phyloP scores from a whole-genome alignment of 37 sponge, comb jelly and placozoan genomes.

The Trichoplax adhaerens region DNA sequence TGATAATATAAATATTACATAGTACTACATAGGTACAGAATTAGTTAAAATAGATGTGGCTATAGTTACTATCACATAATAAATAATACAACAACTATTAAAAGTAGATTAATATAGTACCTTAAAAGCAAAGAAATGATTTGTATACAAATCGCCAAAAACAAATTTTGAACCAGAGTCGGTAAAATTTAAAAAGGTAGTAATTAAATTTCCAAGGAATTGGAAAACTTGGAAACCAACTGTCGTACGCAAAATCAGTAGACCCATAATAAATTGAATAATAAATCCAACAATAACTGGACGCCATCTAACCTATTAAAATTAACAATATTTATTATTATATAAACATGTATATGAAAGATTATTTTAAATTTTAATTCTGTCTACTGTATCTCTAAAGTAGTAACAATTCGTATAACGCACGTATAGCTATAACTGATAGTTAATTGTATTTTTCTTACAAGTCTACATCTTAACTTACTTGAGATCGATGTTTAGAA shows the following conservation, averaged over 20 bases:
- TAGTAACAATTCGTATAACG: too few species aligned
- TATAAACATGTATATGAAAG: neutral
- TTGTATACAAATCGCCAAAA: too few species aligned
- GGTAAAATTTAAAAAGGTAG: too few species aligned
- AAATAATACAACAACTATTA: too few species aligned
- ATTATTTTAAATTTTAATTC: neutral
- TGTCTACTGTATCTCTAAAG: too few species aligned
- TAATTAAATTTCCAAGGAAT: slow-evolving; percentile 6
- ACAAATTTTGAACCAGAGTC: too few species aligned
- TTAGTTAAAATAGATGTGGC: neutral
- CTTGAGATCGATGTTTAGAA: slow-evolving; percentile 8
- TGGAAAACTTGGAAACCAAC: slow-evolving; percentile 8
- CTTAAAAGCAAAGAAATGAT: too few species aligned
- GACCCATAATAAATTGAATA: slow-evolving; percentile 9
- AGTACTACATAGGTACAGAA: neutral
- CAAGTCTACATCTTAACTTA: neutral
- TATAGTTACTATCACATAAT: too few species aligned
- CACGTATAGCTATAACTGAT: neutral
- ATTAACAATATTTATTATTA: too few species aligned
- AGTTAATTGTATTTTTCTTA: neutral
- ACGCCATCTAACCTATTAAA: slow-evolving; percentile 9
- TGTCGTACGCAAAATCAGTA: slow-evolving; percentile 10
- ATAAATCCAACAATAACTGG: slow-evolving; percentile 12
- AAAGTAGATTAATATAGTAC: too few species aligned
- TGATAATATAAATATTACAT: too few species aligned